These are phyloP conservation scores for Lycorma delicatula DNA, from an alignment of 1,140 invertebrate genomes.

Conservation along the genomic window DNA sequence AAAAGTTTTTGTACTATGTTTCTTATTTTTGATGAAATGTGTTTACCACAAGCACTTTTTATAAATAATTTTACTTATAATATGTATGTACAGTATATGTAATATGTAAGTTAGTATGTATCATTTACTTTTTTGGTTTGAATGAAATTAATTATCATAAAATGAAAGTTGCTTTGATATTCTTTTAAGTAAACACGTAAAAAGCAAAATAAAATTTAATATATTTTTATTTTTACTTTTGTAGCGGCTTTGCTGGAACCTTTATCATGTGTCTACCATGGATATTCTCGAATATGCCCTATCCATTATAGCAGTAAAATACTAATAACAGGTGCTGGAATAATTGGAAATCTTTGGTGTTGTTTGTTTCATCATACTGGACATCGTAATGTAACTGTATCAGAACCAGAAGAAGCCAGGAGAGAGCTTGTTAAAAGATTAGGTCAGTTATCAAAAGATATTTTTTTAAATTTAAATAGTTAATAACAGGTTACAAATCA, in stretches of 20 bases:
- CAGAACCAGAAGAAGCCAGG: conserved; percentile 49
- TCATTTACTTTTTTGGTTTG: background rate
- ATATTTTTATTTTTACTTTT: conserved; percentile 12
- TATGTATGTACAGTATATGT: background rate
- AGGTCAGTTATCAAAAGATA: conserved; percentile 7
- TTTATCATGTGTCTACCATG: conserved; percentile 56
- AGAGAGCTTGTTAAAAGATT: conserved; percentile 47
- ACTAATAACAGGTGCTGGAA: conserved; percentile 57
- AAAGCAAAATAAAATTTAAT: background rate
- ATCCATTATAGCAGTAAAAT: conserved; percentile 49
- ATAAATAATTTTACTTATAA: background rate
- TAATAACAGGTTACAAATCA: too few species aligned
- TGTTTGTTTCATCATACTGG: conserved; percentile 53
- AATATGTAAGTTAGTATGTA: background rate
- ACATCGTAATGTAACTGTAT: conserved; percentile 53
- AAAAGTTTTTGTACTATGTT: too few species aligned
- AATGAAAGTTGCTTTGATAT: background rate
- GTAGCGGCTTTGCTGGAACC: conserved; percentile 52
- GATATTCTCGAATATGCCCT: conserved; percentile 49
- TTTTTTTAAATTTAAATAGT: background rate
- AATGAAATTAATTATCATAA: background rate
- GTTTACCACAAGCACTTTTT: background rate
- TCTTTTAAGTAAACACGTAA: background rate
- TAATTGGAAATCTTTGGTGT: conserved; percentile 59
- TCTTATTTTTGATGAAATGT: too few species aligned